Conservation (phyloP, 2,113 vertebrate genomes). For the Struthio camelus region DNA sequence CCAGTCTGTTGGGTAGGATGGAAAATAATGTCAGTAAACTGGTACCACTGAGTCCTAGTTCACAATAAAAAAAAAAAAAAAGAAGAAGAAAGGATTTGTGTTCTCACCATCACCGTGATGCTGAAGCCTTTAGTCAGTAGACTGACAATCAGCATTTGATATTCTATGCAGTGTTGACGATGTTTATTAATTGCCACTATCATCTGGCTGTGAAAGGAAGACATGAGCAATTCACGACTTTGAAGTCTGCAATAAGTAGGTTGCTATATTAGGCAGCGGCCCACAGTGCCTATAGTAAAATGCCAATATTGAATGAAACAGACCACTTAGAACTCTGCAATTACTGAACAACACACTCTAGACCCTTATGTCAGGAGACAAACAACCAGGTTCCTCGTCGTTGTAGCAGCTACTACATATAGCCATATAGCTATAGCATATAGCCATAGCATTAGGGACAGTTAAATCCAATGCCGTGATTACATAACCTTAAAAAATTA, state of each 20-base stretch:
- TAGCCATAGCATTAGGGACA: neutral
- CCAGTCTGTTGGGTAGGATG: neutral
- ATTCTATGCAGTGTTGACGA: neutral
- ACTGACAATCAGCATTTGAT: neutral
- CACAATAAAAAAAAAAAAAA: neutral
- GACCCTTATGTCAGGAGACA: neutral
- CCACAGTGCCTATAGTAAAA: neutral
- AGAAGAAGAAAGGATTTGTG: no score
- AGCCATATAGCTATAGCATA: neutral
- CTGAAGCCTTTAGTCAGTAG: neutral
- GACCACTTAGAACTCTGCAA: neutral
- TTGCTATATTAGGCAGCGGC: neutral
- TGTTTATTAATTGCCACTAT: neutral
- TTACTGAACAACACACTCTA: neutral
- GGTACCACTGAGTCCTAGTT: neutral
- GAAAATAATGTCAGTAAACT: neutral
- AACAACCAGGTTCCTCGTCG: neutral
- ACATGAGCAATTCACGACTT: accelerated
- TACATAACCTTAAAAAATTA: neutral
- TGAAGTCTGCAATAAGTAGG: neutral
- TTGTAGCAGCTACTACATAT: neutral
- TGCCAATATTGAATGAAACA: neutral
- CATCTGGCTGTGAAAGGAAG: neutral
- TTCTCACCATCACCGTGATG: neutral
- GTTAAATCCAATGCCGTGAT: neutral